Evolutionary conservation across 2,797 vertebrate genomes (phyloP).

Genomic region (Anableps anableps): DNA sequence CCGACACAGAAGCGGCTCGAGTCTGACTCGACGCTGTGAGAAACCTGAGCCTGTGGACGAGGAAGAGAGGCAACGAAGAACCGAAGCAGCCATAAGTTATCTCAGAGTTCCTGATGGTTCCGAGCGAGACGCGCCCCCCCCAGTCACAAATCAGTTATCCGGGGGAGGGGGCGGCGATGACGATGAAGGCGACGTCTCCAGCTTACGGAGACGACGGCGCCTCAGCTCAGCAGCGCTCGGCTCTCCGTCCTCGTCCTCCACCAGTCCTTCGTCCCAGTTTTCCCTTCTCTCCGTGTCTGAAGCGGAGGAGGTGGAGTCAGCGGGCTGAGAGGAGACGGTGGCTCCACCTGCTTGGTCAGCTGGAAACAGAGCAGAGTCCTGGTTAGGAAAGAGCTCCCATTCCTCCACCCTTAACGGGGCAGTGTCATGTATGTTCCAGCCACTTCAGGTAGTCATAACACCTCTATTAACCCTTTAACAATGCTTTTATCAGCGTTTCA

Average conservation of each 20-base stretch:
- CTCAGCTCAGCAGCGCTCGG: conserved; percentile 88
- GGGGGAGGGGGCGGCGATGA: conserved; percentile 60
- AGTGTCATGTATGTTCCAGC: no score
- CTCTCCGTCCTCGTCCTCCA: conserved; percentile 77
- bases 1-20: conserved; percentile 45
- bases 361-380: conserved; percentile 13
- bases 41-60: conserved; percentile 51
- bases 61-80: conserved; percentile 41
- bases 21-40: conserved; percentile 41
- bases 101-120: conserved; percentile 56
- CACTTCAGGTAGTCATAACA: no score
- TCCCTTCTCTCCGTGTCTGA: conserved; percentile 70
- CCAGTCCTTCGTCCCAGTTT: conserved; percentile 53
- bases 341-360: conserved; percentile 64
- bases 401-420: not conserved
- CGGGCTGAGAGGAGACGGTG: conserved; percentile 63
- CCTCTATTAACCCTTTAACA: no score
- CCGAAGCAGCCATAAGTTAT: conserved; percentile 25
- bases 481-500: no score
- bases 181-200: conserved; percentile 78
- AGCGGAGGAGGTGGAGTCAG: conserved; percentile 64
- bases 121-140: conserved; percentile 31
- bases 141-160: conserved; percentile 79
- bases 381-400: not conserved
- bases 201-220: conserved; percentile 89